phyloP scores from a whole-genome alignment of 2,888 invertebrate genomes.

The Scelioninae gen. 1 region DNA sequence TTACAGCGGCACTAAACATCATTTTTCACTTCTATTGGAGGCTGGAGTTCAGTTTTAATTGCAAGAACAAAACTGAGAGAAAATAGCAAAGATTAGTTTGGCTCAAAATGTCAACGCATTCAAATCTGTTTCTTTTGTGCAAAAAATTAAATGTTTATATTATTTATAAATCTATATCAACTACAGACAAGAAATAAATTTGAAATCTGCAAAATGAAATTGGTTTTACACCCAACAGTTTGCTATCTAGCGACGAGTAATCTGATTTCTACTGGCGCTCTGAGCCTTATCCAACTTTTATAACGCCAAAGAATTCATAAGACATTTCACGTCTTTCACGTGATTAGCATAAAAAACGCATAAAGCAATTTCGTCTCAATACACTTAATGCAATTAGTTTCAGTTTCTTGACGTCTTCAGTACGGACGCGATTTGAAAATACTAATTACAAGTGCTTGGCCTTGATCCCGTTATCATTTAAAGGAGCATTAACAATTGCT shows the following conservation, averaged over 20 bases:
- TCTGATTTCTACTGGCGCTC: conserved; percentile 39
- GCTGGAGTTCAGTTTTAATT: no score
- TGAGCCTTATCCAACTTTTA: conserved; percentile 26
- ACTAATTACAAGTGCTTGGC: conserved; percentile 40
- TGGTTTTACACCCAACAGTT: conserved; percentile 7
- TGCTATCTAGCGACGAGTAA: not conserved
- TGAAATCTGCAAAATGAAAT: not conserved
- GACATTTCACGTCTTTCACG: conserved; percentile 36
- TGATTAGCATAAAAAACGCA: conserved; percentile 42
- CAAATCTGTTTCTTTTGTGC: not conserved
- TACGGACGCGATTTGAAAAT: conserved; percentile 40
- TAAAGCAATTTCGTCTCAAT: conserved; percentile 44
- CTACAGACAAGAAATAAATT: not conserved
- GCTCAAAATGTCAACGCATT: not conserved
- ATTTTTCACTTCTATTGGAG: no score
- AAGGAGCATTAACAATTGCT: conserved; percentile 36
- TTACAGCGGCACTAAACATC: no score
- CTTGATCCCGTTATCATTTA: conserved; percentile 59
- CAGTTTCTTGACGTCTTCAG: conserved; percentile 46
- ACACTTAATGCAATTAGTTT: conserved; percentile 47
- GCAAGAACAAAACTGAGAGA: not conserved
- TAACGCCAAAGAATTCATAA: conserved; percentile 30
- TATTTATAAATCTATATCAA: not conserved
- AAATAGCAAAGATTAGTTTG: not conserved
- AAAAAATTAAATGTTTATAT: not conserved